These are phyloP conservation scores for Sturnira hondurensis DNA, from an alignment of 2,113 vertebrate genomes.

Conservation along the genomic window DNA sequence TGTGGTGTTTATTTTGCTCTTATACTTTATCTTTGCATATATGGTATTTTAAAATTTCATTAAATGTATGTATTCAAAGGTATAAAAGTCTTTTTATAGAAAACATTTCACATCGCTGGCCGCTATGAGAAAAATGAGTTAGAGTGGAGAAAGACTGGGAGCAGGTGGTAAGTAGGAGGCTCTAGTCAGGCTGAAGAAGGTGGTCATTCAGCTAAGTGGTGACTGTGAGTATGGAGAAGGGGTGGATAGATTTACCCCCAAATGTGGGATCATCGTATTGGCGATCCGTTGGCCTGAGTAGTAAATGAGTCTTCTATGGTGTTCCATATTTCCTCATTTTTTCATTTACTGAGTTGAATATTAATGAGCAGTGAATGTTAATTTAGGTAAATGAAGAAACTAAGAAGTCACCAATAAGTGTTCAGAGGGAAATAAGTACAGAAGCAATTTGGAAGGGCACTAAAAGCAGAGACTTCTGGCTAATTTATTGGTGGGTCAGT, in stretches of 20 bases:
- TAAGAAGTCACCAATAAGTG: neutral
- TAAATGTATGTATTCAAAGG: neutral
- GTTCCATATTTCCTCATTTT: neutral
- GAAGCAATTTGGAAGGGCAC: neutral
- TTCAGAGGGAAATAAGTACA: neutral
- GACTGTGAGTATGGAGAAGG: neutral
- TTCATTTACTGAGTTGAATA: neutral
- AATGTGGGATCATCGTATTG: neutral
- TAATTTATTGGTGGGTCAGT: neutral
- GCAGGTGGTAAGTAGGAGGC: neutral
- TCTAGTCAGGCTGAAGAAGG: neutral
- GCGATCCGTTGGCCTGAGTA: neutral
- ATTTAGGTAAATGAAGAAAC: neutral
- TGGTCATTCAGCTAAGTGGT: neutral
- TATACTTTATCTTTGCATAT: neutral
- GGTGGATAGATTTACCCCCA: neutral
- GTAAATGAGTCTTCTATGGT: neutral
- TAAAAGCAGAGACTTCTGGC: neutral
- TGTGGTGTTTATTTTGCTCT: neutral
- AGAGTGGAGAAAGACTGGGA: neutral
- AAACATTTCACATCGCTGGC: neutral
- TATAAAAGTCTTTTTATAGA: neutral
- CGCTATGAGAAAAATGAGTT: neutral
- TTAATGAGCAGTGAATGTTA: constrained; percentile 19
- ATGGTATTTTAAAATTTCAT: neutral